Evolutionary conservation across 2,113 vertebrate genomes (phyloP), one percentile per base, ranked within the genome.

Genomic region (Theropithecus gelada): DNA sequence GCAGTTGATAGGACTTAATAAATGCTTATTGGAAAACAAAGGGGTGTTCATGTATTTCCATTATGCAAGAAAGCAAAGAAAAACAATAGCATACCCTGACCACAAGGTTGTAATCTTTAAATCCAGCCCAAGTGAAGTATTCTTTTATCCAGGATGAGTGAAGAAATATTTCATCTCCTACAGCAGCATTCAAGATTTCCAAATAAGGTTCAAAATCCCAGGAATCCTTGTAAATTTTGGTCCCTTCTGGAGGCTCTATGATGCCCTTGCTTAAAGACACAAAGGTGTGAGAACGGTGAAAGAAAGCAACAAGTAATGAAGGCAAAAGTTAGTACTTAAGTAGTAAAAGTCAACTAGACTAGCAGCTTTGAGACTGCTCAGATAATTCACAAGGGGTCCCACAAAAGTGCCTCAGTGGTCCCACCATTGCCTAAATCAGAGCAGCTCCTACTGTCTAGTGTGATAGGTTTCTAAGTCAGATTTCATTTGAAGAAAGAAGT

Each of bases 111-210:
- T 99, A 99, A 98, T 98, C 83, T 95, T 97, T 97, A 97, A 99
- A 99, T 66, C 98, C 99, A 78, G 99, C 99, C 99, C 99, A 99
- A 6, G 90, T 97, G 97, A 99, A 99, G 97, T 99, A 99, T 91
- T 99, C 98, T 95, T 96, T 98, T 94, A 99, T 98, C 99, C 99
- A 99, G 94, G 97, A 97, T 16, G 94, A 79, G 88, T 98, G 97
- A 91, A 59, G 97, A 95, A 99, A 99, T 97, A 99, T 99, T 92
- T 99, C 98, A 87, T 97, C 97, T 84, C 73, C 88, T 90, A 98
- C 95, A 81, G 99, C 96, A 43, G 98, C 30, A 87, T 97, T 98
- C 79, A 99, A 96, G 48, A 97, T 93, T 38, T 98, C 48, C 97
- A 99, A 89, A 90, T 99, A 99, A 8, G 97, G 95, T 52, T 94